Evolutionary conservation across 2,797 vertebrate genomes (phyloP).

Genomic region (Crypturellus tataupa): DNA sequence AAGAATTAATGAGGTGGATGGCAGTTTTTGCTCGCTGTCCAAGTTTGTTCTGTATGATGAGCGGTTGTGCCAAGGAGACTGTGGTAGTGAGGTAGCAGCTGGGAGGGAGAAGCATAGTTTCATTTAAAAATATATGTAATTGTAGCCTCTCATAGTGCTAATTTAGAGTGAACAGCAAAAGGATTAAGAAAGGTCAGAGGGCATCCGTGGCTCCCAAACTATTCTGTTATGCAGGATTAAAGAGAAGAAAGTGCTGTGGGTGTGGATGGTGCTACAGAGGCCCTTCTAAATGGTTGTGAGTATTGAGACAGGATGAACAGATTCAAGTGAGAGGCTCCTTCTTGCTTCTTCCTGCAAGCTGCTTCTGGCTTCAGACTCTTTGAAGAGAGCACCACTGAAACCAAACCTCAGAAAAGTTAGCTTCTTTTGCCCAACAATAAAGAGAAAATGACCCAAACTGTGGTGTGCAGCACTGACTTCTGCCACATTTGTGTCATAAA

Average conservation of each 20-base stretch:
- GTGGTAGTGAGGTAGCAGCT: constrained; percentile 66
- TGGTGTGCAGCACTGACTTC: not conserved
- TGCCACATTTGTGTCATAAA: not conserved
- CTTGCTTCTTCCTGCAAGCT: not conserved
- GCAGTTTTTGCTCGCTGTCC: constrained; percentile 84
- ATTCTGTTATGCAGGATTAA: constrained; percentile 33
- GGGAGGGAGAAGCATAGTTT: constrained; percentile 58
- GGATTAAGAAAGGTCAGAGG: constrained; percentile 83
- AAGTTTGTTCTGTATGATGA: constrained; percentile 81
- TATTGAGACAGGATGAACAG: not conserved
- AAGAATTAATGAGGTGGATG: constrained; percentile 81
- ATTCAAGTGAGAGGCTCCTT: not conserved
- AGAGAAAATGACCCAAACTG: not conserved
- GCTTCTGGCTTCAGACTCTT: not conserved
- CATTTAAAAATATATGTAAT: constrained; percentile 45
- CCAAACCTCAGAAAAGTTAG: not conserved
- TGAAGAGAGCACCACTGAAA: not conserved
- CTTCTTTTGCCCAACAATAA: not conserved
- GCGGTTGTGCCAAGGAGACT: constrained; percentile 75
- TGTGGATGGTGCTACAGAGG: not conserved
- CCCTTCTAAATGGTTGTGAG: not conserved
- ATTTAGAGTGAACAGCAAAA: constrained; percentile 83
- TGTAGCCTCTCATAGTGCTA: constrained; percentile 78
- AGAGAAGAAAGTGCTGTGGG: constrained; percentile 24
- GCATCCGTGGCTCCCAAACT: constrained; percentile 81